phyloP scores from a whole-genome alignment of 53 echinoderm and acorn worm genomes.

The Apostichopus leukothele region DNA sequence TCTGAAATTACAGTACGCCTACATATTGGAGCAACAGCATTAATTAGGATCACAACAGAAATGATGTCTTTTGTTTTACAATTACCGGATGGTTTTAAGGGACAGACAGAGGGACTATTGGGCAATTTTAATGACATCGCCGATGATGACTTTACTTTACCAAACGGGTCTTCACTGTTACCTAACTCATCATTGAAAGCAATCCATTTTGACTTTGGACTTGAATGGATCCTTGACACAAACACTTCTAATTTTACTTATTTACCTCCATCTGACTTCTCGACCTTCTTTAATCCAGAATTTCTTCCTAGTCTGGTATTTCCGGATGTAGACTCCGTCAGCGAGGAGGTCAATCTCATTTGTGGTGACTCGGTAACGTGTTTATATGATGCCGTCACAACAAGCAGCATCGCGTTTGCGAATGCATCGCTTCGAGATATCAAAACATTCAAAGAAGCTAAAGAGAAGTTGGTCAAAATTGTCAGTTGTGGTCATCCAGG shows the following conservation, averaged over 20 bases:
- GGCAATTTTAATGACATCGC: slow-evolving; percentile 60
- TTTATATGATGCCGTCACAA: slow-evolving; percentile 43
- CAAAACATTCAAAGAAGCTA: slow-evolving; percentile 4
- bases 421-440: slow-evolving; percentile 46
- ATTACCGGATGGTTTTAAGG: slow-evolving; percentile 51
- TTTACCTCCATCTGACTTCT: slow-evolving; percentile 55
- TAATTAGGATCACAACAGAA: slow-evolving; percentile 38
- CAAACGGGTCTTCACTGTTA: slow-evolving; percentile 49
- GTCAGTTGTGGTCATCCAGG: slow-evolving; percentile 62
- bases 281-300: slow-evolving; percentile 41
- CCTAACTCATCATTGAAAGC: slow-evolving; percentile 37
- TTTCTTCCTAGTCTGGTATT: slow-evolving; percentile 49
- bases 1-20: slow-evolving; percentile 50
- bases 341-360: slow-evolving; percentile 50
- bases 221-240: slow-evolving; percentile 52
- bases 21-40: slow-evolving; percentile 40
- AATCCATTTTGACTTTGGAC: slow-evolving; percentile 53
- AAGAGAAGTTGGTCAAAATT: slow-evolving; percentile 49
- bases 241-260: slow-evolving; percentile 58
- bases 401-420: slow-evolving; percentile 55
- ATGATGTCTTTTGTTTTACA: slow-evolving; percentile 66
- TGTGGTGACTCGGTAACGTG: slow-evolving; percentile 58
- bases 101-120: slow-evolving; percentile 53
- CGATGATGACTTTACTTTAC: slow-evolving; percentile 58
- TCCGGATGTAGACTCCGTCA: slow-evolving; percentile 48